Conservation (phyloP, 1,140 invertebrate species). For the Papilio machaon region DNA sequence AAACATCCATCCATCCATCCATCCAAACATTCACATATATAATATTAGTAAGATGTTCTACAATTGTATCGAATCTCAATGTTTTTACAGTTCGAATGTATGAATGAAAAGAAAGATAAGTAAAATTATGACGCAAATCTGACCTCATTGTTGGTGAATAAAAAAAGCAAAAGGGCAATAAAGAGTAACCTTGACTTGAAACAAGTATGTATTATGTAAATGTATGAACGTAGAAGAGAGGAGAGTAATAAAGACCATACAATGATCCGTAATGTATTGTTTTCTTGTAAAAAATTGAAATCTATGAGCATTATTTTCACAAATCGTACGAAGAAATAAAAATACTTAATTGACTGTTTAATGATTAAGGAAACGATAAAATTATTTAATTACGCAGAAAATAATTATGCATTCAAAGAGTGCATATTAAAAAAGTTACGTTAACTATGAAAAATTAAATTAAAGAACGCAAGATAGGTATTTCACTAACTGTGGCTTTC, state of each 20-base stretch:
- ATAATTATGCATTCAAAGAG: too few relatives aligned
- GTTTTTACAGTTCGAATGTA: neutral
- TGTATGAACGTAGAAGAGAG: neutral
- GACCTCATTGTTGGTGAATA: neutral
- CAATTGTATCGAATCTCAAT: neutral
- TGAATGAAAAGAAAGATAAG: neutral
- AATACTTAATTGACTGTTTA: neutral
- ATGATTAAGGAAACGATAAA: neutral
- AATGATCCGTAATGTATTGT: neutral
- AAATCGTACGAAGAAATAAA: neutral
- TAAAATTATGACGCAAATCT: neutral
- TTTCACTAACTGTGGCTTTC: too few relatives aligned
- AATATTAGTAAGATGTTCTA: neutral
- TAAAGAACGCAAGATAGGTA: too few relatives aligned
- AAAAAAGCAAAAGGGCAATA: conserved; percentile 4
- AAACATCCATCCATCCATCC: too few relatives aligned
- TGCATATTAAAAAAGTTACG: too few relatives aligned
- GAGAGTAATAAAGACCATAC: neutral
- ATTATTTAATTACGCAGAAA: too few relatives aligned
- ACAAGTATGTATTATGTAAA: neutral
- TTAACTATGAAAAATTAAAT: too few relatives aligned
- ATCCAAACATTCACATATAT: too few relatives aligned
- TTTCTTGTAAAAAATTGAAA: neutral
- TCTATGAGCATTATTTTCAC: neutral
- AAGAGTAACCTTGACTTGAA: conserved; percentile 7